Evolutionary conservation across 2,888 invertebrate species (phyloP).

Genomic region (Eucriotettix oculatus): DNA sequence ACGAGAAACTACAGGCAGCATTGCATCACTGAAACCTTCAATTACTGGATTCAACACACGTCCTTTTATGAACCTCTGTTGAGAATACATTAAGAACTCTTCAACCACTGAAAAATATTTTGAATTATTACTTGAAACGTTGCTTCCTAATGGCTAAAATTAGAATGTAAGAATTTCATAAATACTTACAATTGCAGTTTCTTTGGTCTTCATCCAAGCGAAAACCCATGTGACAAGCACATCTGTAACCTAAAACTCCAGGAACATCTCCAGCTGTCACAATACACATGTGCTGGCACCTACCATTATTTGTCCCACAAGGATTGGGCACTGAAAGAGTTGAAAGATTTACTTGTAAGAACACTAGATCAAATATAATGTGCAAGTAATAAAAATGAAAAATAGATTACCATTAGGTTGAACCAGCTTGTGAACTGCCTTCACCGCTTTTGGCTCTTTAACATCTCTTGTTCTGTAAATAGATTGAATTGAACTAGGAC

Average conservation of each 20-base stretch:
- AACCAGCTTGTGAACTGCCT: constrained; percentile 60
- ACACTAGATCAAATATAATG: not conserved
- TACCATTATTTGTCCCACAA: constrained; percentile 73
- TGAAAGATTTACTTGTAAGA: not conserved
- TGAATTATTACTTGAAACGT: no score
- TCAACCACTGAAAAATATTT: constrained; percentile 37
- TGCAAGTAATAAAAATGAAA: not conserved
- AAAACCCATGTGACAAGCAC: constrained; percentile 83
- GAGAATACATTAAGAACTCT: constrained; percentile 89
- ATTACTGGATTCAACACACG: constrained; percentile 75
- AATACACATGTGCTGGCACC: constrained; percentile 88
- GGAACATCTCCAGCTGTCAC: constrained; percentile 50
- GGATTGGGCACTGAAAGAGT: constrained; percentile 42
- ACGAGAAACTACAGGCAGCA: constrained; percentile 80
- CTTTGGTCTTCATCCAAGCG: constrained; percentile 53
- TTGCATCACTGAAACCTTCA: constrained; percentile 87
- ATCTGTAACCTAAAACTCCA: constrained; percentile 66
- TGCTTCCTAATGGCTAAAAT: no score
- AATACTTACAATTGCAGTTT: constrained; percentile 47
- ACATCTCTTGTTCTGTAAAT: constrained; percentile 68
- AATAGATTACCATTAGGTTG: constrained; percentile 43
- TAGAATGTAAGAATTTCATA: no score
- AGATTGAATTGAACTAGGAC: constrained; percentile 58
- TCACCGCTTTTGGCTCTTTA: constrained; percentile 67
- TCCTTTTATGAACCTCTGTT: constrained; percentile 90